A percentile compares a stretch with the other conserved stretches of the same genome.
Evolutionary conservation across 1,140 invertebrate species (phyloP).

Genomic region (Drosophila kanapiae): DNA sequence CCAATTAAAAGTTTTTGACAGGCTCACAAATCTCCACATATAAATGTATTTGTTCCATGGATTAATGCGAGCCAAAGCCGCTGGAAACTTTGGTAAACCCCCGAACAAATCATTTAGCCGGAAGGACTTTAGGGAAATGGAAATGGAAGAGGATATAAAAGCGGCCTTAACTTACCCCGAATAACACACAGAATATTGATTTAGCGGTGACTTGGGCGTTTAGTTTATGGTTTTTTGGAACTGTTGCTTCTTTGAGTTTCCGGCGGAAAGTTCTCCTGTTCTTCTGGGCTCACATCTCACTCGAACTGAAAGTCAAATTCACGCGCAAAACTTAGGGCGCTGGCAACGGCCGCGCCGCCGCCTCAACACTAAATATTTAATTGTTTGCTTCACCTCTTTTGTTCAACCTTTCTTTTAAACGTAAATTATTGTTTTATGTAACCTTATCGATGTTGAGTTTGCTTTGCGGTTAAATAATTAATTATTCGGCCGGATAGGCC

Average conservation of each 20-base stretch:
- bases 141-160: neutral
- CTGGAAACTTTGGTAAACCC: conserved; percentile 26
- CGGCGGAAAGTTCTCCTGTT: conserved; percentile 20
- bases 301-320: conserved; percentile 6
- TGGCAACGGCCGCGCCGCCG: conserved; percentile 27
- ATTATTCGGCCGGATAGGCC: conserved; percentile 32
- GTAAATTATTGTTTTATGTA: conserved; percentile 22
- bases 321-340: conserved; percentile 6
- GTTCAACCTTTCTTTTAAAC: neutral
- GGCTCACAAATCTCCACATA: conserved; percentile 31
- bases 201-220: conserved; percentile 35
- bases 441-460: conserved; percentile 20
- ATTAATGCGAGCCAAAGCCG: conserved; percentile 29
- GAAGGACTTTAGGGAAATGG: conserved; percentile 2
- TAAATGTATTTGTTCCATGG: conserved; percentile 24
- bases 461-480: conserved; percentile 35
- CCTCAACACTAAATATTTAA: conserved; percentile 25
- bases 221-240: conserved; percentile 40
- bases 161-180: conserved; percentile 34
- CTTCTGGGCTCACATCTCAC: conserved; percentile 20
- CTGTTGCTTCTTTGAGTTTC: conserved; percentile 41
- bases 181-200: conserved; percentile 50
- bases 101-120: conserved; percentile 22
- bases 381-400: neutral
- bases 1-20: conserved; percentile 54